Base-by-base conservation (phyloP, 1,140 invertebrate genomes). In the Euglossa dilemma region DNA sequence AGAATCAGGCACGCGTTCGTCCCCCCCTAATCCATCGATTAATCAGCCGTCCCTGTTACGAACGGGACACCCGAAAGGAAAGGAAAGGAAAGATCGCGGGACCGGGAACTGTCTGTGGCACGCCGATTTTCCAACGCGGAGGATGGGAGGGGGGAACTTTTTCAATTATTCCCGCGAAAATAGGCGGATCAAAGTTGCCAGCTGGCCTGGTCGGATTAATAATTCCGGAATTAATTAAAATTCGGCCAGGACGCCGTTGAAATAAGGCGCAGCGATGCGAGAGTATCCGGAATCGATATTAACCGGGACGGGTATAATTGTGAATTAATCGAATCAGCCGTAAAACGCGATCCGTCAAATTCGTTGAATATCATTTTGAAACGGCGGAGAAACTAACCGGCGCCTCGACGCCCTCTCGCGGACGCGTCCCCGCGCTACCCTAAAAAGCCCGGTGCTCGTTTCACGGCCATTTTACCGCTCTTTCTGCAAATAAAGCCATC, bases 171-270 rank as follows among this genome's bases (percentile, higher is more conserved):
- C 50, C 59, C 47, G 61, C 54, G 28, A 77, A 77, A 77, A 77
- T 83, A 50, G 74, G 16, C 56, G 74, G 80, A 77, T 77, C 73
- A 77, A 83, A 83, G 54, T 77, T 76, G 63, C 73, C 80, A 47
- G 63, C 28, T 69, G 56, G 56, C 47, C 54, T 43, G 54, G 73
- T 7, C 43, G n/a, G 73, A 83, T 83, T 77, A 83, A 83, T 83
- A 69, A 83, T 83, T 83, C 80, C 63, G n/a, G 80, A 50, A 83
- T 83, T 83, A 83, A 83, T 83, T 83, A 83, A 83, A 77, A 83
- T 83, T 77, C 74, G 66, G 72, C 63, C 56, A 66, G 54, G 25
- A 81, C 72, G 36, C n/a, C 45, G 70, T 36, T 11, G 72, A 66
- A 75, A 81, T 81, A 81, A 81, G 72, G 72, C 43, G 61, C 61